phyloP scores from a whole-genome alignment of 2,113 vertebrate genomes.

The Pterocles orientalis region DNA sequence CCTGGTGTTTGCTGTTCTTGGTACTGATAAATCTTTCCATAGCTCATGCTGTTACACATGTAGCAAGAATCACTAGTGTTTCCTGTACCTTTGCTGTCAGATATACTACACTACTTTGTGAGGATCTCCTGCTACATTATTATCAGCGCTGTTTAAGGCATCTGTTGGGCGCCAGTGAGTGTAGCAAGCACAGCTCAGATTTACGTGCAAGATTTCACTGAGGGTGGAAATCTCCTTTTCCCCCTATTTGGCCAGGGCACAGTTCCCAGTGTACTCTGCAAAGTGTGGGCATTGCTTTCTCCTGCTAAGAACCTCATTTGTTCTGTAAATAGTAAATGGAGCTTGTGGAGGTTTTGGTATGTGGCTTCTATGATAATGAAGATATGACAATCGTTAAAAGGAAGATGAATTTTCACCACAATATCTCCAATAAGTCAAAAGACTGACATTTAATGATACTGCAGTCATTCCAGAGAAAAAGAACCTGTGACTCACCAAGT shows the following conservation, averaged over 20 bases:
- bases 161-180: accelerated
- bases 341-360: not conserved
- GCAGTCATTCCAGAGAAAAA: not conserved
- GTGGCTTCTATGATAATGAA: not conserved
- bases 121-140: not conserved
- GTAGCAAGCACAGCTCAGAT: not conserved
- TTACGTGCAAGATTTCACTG: not conserved
- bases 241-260: not conserved
- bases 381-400: not conserved
- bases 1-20: not conserved
- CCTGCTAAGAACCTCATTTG: not conserved
- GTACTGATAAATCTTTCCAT: not conserved
- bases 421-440: not conserved
- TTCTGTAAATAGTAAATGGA: not conserved
- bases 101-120: not conserved
- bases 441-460: not conserved
- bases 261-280: not conserved
- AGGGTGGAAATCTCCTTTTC: not conserved
- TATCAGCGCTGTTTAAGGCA: not conserved
- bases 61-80: not conserved
- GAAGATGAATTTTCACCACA: not conserved
- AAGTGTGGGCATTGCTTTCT: not conserved
- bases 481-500: not conserved
- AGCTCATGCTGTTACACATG: not conserved
- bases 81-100: not conserved